phyloP scores from a whole-genome alignment of 2,113 vertebrate species.

The Recurvirostra avosetta region DNA sequence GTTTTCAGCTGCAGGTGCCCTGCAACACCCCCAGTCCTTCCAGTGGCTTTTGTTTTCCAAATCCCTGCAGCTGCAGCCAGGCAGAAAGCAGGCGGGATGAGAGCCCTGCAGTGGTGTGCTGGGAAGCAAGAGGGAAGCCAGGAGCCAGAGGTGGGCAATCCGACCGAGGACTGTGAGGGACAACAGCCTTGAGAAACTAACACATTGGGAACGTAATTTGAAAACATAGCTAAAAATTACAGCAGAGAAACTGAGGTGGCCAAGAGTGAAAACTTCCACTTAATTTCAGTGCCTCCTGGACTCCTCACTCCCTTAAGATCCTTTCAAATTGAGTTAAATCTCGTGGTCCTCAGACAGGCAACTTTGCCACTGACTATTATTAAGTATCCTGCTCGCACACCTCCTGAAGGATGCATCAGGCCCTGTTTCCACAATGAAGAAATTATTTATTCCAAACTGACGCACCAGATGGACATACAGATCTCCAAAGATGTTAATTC shows the following conservation, averaged over 20 bases:
- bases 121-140: not conserved
- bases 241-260: not conserved
- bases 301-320: not conserved
- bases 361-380: not conserved
- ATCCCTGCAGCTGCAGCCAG: not conserved
- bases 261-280: not conserved
- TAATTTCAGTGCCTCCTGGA: not conserved
- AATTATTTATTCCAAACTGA: not conserved
- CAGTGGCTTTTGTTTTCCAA: not conserved
- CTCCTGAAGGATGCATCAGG: not conserved
- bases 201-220: too few relatives aligned
- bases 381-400: not conserved
- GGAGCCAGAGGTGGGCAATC: not conserved
- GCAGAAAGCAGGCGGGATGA: not conserved
- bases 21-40: not conserved
- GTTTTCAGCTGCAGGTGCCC: not conserved
- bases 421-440: not conserved
- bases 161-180: fast-evolving
- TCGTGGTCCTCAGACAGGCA: not conserved
- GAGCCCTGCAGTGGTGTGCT: fast-evolving
- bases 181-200: not conserved
- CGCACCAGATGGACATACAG: not conserved
- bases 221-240: not conserved
- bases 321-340: not conserved
- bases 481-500: not conserved